Percentiles rank a stretch among this genome's conserved stretches.
These are phyloP conservation scores for Ancistrus triradiatus DNA, from an alignment of 2,113 vertebrate species.

Conservation along the genomic window DNA sequence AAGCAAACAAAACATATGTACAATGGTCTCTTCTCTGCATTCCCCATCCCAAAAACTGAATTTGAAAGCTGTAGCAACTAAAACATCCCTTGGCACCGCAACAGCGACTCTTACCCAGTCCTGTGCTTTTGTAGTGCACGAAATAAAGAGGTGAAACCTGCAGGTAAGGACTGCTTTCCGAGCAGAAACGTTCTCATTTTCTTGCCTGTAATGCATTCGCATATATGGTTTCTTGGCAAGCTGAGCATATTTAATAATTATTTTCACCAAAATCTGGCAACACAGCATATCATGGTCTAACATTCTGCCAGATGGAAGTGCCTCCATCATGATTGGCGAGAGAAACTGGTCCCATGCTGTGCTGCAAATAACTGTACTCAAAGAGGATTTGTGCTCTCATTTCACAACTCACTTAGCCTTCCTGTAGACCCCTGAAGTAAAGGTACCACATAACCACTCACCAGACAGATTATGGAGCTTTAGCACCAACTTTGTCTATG, in stretches of 20 bases:
- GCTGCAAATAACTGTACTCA: constrained; percentile 16
- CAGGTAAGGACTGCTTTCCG: too few relatives aligned
- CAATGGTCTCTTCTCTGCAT: not conserved
- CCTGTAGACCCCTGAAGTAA: constrained; percentile 4
- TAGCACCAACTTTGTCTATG: too few relatives aligned
- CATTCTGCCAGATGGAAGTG: not conserved
- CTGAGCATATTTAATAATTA: too few relatives aligned
- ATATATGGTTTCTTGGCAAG: too few relatives aligned
- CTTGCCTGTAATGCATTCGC: too few relatives aligned
- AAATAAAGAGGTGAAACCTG: too few relatives aligned
- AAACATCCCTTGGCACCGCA: too few relatives aligned
- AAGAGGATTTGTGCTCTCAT: constrained; percentile 1
- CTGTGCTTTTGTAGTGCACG: too few relatives aligned
- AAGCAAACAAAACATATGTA: not conserved
- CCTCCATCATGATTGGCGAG: not conserved
- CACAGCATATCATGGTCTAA: not conserved
- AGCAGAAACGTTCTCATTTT: too few relatives aligned
- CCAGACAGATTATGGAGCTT: too few relatives aligned
- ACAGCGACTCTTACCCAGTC: too few relatives aligned
- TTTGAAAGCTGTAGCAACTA: too few relatives aligned
- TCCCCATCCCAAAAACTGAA: not conserved
- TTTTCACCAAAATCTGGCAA: not conserved
- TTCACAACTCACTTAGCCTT: constrained; percentile 9
- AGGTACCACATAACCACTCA: not conserved
- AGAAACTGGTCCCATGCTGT: constrained; percentile 1